A percentile compares a stretch with the other conserved stretches of the same genome.
These are phyloP conservation scores for Melieria picta DNA, from an alignment of 2,888 invertebrate species.

Conservation along the genomic window DNA sequence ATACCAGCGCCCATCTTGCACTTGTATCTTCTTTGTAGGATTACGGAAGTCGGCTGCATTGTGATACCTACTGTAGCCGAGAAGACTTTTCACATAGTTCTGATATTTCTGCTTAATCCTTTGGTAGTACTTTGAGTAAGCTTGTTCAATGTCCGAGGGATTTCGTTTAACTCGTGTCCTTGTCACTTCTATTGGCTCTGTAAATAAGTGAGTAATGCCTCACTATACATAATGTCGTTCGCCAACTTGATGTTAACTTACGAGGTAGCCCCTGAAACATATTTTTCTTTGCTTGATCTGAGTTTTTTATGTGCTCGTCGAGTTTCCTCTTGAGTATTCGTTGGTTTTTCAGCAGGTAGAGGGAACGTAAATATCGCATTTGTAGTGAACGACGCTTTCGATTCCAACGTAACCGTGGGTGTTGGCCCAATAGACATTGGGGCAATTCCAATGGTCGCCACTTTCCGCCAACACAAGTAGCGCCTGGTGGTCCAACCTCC, in stretches of 20 bases:
- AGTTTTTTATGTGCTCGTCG: constrained; percentile 39
- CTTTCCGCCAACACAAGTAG: constrained; percentile 92
- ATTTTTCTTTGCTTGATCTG: neutral
- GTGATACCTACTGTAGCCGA: constrained; percentile 50
- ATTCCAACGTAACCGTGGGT: constrained; percentile 87
- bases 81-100: constrained; percentile 60
- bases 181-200: constrained; percentile 11
- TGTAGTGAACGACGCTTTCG: constrained; percentile 69
- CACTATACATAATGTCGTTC: neutral
- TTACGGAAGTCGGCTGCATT: constrained; percentile 44
- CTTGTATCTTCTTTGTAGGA: constrained; percentile 48
- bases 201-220: neutral
- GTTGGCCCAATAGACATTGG: constrained; percentile 84
- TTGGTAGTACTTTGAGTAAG: constrained; percentile 61
- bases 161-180: constrained; percentile 43
- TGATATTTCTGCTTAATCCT: constrained; percentile 61
- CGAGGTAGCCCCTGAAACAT: neutral
- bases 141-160: constrained; percentile 54
- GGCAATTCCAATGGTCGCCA: constrained; percentile 93
- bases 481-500: constrained; percentile 88
- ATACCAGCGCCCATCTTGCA: constrained; percentile 55
- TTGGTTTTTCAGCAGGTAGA: constrained; percentile 55
- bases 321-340: constrained; percentile 50
- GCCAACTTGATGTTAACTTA: neutral
- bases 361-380: constrained; percentile 56